Conservation (phyloP, 2,888 invertebrate species). For the Lampropteryx suffumata region DNA sequence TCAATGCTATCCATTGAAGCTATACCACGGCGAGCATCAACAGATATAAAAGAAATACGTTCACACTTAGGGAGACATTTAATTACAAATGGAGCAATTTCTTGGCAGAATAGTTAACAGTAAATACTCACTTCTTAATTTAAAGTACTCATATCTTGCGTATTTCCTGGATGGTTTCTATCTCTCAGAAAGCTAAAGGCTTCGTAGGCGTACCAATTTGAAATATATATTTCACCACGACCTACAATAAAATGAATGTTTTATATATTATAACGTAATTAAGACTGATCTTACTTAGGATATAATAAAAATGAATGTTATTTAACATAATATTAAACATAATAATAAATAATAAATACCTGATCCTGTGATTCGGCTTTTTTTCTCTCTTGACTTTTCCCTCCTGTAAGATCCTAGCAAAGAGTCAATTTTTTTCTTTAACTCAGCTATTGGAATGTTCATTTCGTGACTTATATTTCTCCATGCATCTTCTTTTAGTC, state of each 20-base stretch:
- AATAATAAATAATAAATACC: constrained; percentile 23
- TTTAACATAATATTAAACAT: not conserved
- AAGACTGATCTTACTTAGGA: no score
- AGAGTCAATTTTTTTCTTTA: constrained; percentile 7
- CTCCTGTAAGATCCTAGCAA: constrained; percentile 25
- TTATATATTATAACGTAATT: no score
- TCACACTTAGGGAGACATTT: constrained; percentile 30
- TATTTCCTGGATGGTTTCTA: not conserved
- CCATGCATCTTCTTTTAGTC: constrained; percentile 28
- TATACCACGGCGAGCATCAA: constrained; percentile 27
- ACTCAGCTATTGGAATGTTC: not conserved
- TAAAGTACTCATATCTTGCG: no score
- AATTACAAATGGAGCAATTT: constrained; percentile 26
- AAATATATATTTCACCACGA: no score
- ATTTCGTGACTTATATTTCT: constrained; percentile 17
- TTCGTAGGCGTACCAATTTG: no score
- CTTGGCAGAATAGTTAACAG: constrained; percentile 14
- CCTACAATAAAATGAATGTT: no score
- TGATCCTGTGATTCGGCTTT: constrained; percentile 31
- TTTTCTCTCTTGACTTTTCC: constrained; percentile 21
- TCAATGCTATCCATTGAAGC: constrained; percentile 28
- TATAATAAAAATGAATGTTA: no score
- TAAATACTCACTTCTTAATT: no score
- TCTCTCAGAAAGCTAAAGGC: not conserved
- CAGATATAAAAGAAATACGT: constrained; percentile 29